These are phyloP conservation scores for Anguilla japonica DNA, from an alignment of 2,113 vertebrate species.

Conservation along the genomic window DNA sequence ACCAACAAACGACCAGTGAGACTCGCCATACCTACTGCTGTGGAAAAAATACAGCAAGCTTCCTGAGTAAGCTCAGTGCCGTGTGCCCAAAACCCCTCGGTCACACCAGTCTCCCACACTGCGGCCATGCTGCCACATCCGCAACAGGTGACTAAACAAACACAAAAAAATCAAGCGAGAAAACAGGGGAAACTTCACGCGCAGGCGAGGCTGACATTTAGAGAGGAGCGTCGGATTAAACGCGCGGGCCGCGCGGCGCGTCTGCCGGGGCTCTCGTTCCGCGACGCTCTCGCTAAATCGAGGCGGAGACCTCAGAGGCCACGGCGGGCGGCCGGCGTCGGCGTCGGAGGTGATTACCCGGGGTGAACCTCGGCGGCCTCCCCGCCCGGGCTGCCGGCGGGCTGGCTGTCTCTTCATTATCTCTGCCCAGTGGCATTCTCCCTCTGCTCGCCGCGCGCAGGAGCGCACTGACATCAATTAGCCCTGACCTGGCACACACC, in stretches of 20 bases:
- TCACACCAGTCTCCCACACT: background rate
- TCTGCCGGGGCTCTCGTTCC: background rate
- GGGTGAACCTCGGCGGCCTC: background rate
- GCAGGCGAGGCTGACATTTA: slow-evolving; percentile 11
- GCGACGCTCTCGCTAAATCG: background rate
- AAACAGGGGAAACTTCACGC: background rate
- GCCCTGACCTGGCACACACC: background rate
- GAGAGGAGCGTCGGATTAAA: background rate
- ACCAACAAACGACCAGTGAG: background rate
- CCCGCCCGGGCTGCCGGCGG: slow-evolving; percentile 8
- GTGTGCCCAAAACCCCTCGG: background rate
- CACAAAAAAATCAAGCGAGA: background rate
- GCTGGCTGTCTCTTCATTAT: slow-evolving; percentile 39
- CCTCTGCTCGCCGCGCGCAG: background rate
- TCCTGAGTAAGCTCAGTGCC: background rate
- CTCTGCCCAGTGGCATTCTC: slow-evolving; percentile 52
- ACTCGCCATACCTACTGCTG: background rate
- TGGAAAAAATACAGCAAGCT: background rate
- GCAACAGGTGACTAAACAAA: background rate
- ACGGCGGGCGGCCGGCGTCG: background rate
- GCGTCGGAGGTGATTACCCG: slow-evolving; percentile 18
- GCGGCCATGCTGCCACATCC: background rate
- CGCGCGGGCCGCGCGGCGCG: background rate
- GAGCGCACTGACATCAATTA: slow-evolving; percentile 11
- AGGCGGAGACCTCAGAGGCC: background rate